Evolutionary conservation across 2,888 invertebrate species (phyloP).

Genomic region (Leucozona laternaria): DNA sequence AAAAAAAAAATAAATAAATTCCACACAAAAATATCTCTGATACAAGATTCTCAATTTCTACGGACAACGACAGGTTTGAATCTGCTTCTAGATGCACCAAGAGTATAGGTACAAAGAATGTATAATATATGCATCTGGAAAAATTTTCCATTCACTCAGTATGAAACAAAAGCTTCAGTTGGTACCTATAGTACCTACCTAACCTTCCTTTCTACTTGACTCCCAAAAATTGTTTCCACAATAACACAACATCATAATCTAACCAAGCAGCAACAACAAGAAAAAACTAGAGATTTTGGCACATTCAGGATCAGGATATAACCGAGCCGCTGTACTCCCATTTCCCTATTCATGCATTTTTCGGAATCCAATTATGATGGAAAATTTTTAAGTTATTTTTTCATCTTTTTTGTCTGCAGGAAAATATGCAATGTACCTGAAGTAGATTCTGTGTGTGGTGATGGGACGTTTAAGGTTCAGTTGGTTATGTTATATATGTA

Average conservation of each 20-base stretch:
- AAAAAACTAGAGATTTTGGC: constrained; percentile 17
- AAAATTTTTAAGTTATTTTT: constrained; percentile 55
- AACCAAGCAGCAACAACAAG: constrained; percentile 4
- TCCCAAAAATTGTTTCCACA: constrained; percentile 27
- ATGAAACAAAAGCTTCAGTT: constrained; percentile 50
- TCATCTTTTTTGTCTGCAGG: constrained; percentile 46
- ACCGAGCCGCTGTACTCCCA: constrained; percentile 2
- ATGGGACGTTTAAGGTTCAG: constrained; percentile 32
- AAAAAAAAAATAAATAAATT: neutral
- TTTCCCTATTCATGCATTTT: constrained; percentile 63
- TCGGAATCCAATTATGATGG: constrained; percentile 71
- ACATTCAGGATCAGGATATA: constrained; percentile 38
- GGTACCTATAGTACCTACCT: neutral
- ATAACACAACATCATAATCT: constrained; percentile 34
- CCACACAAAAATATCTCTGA: constrained; percentile 21
- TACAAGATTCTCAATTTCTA: neutral
- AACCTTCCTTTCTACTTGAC: neutral
- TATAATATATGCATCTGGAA: constrained; percentile 41
- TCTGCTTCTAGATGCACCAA: constrained; percentile 8
- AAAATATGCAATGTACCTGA: constrained; percentile 66
- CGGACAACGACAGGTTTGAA: constrained; percentile 18
- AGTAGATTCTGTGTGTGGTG: constrained; percentile 28
- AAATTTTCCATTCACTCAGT: constrained; percentile 31
- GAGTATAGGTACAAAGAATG: constrained; percentile 9
- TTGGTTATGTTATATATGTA: constrained; percentile 2